Evolutionary conservation across 2,888 invertebrate species (phyloP), one percentile per base, ranked within the genome.

Genomic region (Meteorus colon): DNA sequence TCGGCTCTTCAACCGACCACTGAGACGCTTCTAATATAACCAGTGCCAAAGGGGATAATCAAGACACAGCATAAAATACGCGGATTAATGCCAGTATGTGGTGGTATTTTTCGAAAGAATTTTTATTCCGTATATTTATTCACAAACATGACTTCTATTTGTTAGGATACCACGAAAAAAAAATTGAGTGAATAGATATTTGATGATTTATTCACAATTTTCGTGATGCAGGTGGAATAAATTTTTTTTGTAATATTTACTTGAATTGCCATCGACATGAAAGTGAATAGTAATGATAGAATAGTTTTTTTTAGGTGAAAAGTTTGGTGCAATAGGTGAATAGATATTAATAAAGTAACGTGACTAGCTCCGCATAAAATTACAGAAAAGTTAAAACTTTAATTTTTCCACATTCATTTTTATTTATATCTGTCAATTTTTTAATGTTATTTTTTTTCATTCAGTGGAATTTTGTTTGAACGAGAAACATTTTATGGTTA

Each of bases 51-150:
- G 41, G 34, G 60, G 70, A 70, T 70, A 59, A 70, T 72, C 63
- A 62, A 60, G 63, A 27, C 12, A 29, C 3, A 4, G 69, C 69
- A 69, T 69, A 69, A 48, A 67, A 37, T 41, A 60, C n/a, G 5
- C 27, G 8, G 70, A 60, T 70, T 70, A 70, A 59, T 34, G n/a
- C 76, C 69, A 77, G 62, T 27, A 74, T 74, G 63, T 29, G 34
- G 34, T 51, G 70, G n/a, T 55, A n/a, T 19, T 55, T 55, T 55
- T 14, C 19, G 4, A 6, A 24, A 14, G 24, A 24, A 55, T 14
- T 51, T 51, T 55, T 41, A 41, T 41, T 41, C 6, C 12, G 48
- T 48, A 48, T 48, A 48, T 48, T 48, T 48, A 48, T 55, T 55
- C 55, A 55, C 19, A 55, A 19, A 55, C 55, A 24, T 19, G 19